A percentile compares a stretch with the other conserved stretches of the same genome.
Conservation (phyloP, 2,113 vertebrate genomes). For the Cyphomyrus plagiostoma region DNA sequence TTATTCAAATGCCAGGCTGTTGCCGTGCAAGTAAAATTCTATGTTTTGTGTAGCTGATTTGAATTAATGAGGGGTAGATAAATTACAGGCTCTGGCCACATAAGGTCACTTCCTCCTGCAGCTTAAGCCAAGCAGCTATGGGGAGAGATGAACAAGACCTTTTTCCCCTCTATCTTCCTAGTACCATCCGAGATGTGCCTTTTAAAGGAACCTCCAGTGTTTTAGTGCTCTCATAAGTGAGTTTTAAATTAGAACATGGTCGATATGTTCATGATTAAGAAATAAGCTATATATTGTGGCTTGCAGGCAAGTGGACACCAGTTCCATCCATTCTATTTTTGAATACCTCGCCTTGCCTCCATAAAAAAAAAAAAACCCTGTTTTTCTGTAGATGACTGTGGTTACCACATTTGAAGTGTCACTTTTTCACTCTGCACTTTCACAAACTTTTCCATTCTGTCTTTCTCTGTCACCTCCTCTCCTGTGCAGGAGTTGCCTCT, state of each 20-base stretch:
- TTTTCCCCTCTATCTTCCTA: neutral
- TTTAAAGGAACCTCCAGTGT: neutral
- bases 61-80: conserved; percentile 13
- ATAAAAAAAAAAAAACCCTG: neutral
- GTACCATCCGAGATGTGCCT: neutral
- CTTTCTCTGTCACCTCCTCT: neutral
- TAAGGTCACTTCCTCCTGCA: conserved; percentile 21
- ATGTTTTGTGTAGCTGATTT: conserved; percentile 15
- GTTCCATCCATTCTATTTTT: neutral
- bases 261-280: neutral
- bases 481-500: neutral
- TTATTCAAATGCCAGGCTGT: conserved; percentile 15
- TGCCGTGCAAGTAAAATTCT: neutral
- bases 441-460: neutral
- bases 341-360: neutral
- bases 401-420: neutral
- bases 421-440: neutral
- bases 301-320: neutral
- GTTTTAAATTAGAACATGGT: neutral
- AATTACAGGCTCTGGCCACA: neutral
- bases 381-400: neutral
- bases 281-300: neutral
- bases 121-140: neutral
- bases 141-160: neutral
- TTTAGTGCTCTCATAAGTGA: neutral